These are phyloP conservation scores for Heptranchias perlo DNA, from an alignment of 2,113 vertebrate species.

Conservation along the genomic window DNA sequence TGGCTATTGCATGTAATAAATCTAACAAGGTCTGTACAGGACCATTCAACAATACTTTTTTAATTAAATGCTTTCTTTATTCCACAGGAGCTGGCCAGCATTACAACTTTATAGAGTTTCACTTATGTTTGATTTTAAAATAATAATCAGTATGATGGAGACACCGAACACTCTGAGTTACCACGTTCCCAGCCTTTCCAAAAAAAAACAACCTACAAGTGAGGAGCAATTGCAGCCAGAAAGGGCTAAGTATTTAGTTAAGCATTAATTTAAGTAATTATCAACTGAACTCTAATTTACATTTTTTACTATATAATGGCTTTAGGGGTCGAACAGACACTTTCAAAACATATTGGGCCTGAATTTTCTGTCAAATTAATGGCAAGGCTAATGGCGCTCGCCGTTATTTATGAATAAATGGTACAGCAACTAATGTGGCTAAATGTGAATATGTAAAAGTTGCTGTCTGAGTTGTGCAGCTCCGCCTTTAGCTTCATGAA, in stretches of 20 bases:
- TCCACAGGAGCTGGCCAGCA: neutral
- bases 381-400: too few relatives aligned
- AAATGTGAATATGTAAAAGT: too few relatives aligned
- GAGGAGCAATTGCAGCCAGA: neutral
- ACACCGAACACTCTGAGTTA: neutral
- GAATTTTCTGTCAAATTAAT: too few relatives aligned
- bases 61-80: neutral
- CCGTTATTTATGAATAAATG: too few relatives aligned
- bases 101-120: neutral
- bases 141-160: neutral
- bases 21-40: neutral
- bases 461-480: too few relatives aligned
- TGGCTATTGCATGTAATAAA: neutral
- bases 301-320: too few relatives aligned
- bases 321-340: too few relatives aligned
- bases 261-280: neutral
- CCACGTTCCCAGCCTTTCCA: neutral
- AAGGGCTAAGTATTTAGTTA: neutral
- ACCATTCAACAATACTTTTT: neutral
- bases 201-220: neutral
- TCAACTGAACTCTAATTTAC: neutral
- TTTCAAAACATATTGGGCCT: too few relatives aligned
- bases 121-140: neutral
- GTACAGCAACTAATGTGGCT: too few relatives aligned
- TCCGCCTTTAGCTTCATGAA: too few relatives aligned